These are phyloP conservation scores for Hoplostethus mediterraneus DNA, from an alignment of 2,797 vertebrate genomes.

Conservation along the genomic window DNA sequence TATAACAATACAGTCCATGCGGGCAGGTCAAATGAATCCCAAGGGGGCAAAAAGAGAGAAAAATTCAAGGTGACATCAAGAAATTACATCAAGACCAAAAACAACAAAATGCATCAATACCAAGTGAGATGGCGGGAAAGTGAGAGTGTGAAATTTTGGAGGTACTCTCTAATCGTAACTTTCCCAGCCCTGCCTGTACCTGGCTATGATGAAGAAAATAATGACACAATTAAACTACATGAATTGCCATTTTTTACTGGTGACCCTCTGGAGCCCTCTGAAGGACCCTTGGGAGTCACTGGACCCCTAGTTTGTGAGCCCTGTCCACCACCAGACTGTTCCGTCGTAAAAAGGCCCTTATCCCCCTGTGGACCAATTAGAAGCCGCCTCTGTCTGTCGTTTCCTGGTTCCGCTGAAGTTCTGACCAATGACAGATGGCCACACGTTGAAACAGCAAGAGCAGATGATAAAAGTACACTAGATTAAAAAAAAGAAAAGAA, in stretches of 20 bases:
- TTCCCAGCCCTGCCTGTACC: slow-evolving; percentile 6
- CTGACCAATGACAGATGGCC: slow-evolving; percentile 77
- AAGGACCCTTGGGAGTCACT: slow-evolving; percentile 34
- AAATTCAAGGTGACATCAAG: no score
- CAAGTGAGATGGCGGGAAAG: no score
- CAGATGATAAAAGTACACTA: slow-evolving; percentile 26
- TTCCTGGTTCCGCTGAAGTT: slow-evolving; percentile 67
- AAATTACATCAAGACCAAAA: no score
- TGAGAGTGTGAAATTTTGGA: background rate
- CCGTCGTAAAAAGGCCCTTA: slow-evolving; percentile 45
- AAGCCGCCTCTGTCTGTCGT: slow-evolving; percentile 62
- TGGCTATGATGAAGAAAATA: slow-evolving; percentile 22
- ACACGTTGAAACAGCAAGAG: slow-evolving; percentile 42
- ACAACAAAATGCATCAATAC: no score
- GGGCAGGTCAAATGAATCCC: no score
- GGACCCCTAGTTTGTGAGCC: slow-evolving; percentile 51
- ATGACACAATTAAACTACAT: slow-evolving; percentile 44
- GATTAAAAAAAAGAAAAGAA: slow-evolving; percentile 13
- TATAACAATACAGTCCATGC: no score
- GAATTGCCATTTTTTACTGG: slow-evolving; percentile 51
- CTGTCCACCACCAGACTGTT: slow-evolving; percentile 50
- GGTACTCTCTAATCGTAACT: background rate
- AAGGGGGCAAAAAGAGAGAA: no score
- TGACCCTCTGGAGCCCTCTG: slow-evolving; percentile 32
- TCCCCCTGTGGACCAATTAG: slow-evolving; percentile 79